Percentiles rank a stretch among this genome's conserved stretches.
Conservation (phyloP, 2,113 vertebrate genomes). For the Genyomyrus donnyi region DNA sequence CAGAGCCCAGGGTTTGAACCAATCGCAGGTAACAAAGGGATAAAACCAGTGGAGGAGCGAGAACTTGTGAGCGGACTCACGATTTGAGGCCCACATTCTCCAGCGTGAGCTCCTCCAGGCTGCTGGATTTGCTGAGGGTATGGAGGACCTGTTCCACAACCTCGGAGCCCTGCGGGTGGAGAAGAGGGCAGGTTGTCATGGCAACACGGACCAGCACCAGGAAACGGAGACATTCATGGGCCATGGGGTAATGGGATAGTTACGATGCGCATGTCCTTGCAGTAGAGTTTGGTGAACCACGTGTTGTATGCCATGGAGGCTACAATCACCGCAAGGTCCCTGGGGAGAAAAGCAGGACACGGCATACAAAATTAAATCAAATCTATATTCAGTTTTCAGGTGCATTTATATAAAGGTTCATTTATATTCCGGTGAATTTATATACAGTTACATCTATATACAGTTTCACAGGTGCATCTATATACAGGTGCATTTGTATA, state of each 20-base stretch:
- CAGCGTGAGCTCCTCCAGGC: conserved; percentile 82
- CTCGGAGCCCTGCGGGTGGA: conserved; percentile 70
- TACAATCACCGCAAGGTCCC: conserved; percentile 83
- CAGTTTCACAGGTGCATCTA: neutral
- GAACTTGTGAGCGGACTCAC: conserved; percentile 56
- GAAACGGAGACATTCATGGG: conserved; percentile 9
- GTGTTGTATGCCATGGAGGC: conserved; percentile 86
- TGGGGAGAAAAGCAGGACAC: conserved; percentile 36
- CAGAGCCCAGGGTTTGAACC: neutral
- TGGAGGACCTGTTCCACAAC: conserved; percentile 84
- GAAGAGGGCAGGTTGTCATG: neutral
- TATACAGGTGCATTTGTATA: too few relatives aligned
- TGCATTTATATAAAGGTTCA: neutral
- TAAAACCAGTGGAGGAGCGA: conserved; percentile 1
- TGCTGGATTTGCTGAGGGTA: conserved; percentile 80
- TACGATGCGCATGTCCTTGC: conserved; percentile 83
- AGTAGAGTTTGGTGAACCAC: conserved; percentile 85
- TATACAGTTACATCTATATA: too few relatives aligned
- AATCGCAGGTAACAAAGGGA: neutral
- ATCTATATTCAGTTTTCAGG: neutral
- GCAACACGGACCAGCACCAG: neutral
- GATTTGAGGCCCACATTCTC: conserved; percentile 82
- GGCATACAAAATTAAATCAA: neutral
- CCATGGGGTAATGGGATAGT: neutral
- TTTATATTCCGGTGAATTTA: too few relatives aligned